Evolutionary conservation across 92 coral and sea anemone genomes (phyloP), one percentile per base, ranked within the genome.

Genomic region (Zoanthus sansibaricus): DNA sequence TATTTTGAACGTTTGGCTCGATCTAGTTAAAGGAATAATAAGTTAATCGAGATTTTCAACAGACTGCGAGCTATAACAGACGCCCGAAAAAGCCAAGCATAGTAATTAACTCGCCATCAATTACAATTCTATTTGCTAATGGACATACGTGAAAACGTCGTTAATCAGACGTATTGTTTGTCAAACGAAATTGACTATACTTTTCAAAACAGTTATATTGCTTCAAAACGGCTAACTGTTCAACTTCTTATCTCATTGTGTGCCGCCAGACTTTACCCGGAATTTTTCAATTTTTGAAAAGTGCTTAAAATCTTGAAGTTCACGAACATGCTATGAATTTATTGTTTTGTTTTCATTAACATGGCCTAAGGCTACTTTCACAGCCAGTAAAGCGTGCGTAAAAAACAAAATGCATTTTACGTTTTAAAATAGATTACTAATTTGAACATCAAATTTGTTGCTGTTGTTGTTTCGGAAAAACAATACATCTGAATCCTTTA

Each of bases 111-210:
- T 1, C 54, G 78, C 30, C 78, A 48, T 44, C 78, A 74, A 47
- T 47, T 74, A 47, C 11, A 20, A 52, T 6, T 74, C 78, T 44
- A 47, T 74, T 74, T 74, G 78, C 47, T 47, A 74, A 74, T 74
- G n/a, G 78, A 74, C 20, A 59, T 74, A 5, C 54, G 56, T 74
- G 78, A 47, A 74, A 47, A 47, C 14, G 12, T 42, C 78, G 32
- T 74, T 42, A 74, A 74, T 47, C 59, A 74, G 21, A 42, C 13
- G 56, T 52, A 47, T 74, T 47, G 59, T 74, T 69, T 74, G 59
- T 74, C 8, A 32, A 21, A 74, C 32, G 12, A 17, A 74, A 46
- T 17, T 74, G 25, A 10, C 55, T 11, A 15, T 4, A 4, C 15
- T 42, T 48, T 17, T 49, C 55, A 74, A 62, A 17, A 62, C 7